Base-by-base conservation (phyloP, 2,113 vertebrate genomes). In the Heterochromis multidens region DNA sequence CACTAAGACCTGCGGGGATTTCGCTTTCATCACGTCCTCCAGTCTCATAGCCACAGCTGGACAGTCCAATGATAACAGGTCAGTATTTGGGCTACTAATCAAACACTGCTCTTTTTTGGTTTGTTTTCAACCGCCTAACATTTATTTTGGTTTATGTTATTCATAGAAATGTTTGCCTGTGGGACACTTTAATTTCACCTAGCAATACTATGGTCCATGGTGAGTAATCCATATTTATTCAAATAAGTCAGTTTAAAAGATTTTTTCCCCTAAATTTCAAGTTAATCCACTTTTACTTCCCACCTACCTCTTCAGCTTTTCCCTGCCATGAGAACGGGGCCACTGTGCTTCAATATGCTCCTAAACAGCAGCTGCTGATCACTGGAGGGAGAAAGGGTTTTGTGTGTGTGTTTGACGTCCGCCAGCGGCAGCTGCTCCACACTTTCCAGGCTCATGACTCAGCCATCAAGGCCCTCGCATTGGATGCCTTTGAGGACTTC, bases 381-480 rank as follows among this genome's bases (percentile, higher is more conserved):
- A 97, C 98, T 1, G 99, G 99, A 8, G 99, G 99, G 4, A 96
- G 99, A 79, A 99, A 99, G 91, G 98, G 99, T 16, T 97, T 93
- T 0, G 87, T 99, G 93, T 99, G 97, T 86, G 92, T 99, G 89
- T 99, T 99, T 78, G 99, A 99, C 94, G 97, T 99, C 94, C 95
- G 99, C 16, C 98, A 99, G 96, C 96, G 98, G 87, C 98, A 98
- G 89, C 96, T 96, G 59, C 96, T 99, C 7, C 97, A 98, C 93
- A 99, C 97, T 5, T 99, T 99, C 95, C 99, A 99, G 94, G 99
- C 98, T 0, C 99, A 99, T 0, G 98, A 99, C 91, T 99, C 99
- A 0, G 97, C 98, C 80, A 95, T 99, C 31, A 99, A 99, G 85
- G 99, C 99, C 21, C 96, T 99, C 14, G 96, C 98, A 0, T 94